Evolutionary conservation across 2,797 vertebrate species (phyloP).

Genomic region (Urosaurus nigricauda): DNA sequence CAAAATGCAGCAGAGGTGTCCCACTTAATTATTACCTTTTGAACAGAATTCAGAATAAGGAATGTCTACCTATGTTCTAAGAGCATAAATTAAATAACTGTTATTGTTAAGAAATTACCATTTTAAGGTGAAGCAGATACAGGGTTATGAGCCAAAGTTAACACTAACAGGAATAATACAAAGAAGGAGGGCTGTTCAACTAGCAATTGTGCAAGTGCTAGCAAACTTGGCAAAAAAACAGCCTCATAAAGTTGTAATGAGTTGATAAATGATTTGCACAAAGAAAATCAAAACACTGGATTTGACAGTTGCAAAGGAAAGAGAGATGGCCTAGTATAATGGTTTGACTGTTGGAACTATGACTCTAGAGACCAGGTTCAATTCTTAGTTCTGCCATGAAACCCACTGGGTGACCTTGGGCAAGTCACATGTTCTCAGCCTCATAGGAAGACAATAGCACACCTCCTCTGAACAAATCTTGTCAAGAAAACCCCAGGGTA

Average conservation of each 20-base stretch:
- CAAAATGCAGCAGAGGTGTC: not conserved
- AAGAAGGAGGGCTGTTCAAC: not conserved
- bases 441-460: too few relatives aligned
- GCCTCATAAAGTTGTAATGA: not conserved
- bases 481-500: too few relatives aligned
- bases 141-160: not conserved
- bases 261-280: not conserved
- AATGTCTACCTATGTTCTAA: not conserved
- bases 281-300: too few relatives aligned
- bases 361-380: too few relatives aligned
- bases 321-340: too few relatives aligned
- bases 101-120: too few relatives aligned
- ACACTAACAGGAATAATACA: not conserved
- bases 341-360: too few relatives aligned
- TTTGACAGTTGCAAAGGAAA: not conserved
- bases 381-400: too few relatives aligned
- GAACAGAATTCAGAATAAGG: not conserved
- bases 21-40: not conserved
- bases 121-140: not conserved
- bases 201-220: not conserved
- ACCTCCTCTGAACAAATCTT: too few relatives aligned
- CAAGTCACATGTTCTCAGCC: too few relatives aligned
- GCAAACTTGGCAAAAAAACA: not conserved
- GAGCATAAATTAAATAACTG: too few relatives aligned
- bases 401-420: too few relatives aligned